Conservation (phyloP, 2,113 vertebrate species). For the Amblyopsis rosae region DNA sequence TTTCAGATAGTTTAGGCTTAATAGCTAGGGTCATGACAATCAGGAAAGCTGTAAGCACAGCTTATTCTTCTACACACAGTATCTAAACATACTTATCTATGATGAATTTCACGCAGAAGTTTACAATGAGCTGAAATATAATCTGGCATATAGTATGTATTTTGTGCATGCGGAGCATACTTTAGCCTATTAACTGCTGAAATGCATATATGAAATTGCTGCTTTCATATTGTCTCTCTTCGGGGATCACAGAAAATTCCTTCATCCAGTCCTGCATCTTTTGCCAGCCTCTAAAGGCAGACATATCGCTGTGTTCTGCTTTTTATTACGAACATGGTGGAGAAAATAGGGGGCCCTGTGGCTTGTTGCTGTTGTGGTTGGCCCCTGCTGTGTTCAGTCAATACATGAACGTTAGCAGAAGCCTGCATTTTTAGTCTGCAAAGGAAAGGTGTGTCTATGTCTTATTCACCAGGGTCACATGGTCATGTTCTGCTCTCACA, state of each 20-base stretch:
- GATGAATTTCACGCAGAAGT: too few relatives aligned
- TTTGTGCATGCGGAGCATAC: too few relatives aligned
- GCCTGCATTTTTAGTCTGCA: constrained; percentile 54
- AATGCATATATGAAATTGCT: not conserved
- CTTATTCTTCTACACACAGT: too few relatives aligned
- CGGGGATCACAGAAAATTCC: constrained; percentile 8
- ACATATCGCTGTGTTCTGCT: constrained; percentile 12
- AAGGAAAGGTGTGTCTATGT: constrained; percentile 66
- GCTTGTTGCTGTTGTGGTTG: constrained; percentile 36
- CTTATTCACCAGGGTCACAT: constrained; percentile 47
- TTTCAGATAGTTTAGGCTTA: too few relatives aligned
- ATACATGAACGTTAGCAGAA: constrained; percentile 26
- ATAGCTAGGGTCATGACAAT: too few relatives aligned
- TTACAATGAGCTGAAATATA: too few relatives aligned
- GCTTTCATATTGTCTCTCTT: constrained; percentile 8
- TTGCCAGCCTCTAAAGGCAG: constrained; percentile 6
- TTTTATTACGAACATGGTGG: constrained; percentile 23
- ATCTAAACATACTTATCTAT: too few relatives aligned
- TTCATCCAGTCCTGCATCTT: constrained; percentile 15
- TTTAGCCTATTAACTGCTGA: not conserved
- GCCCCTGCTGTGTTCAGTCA: constrained; percentile 29
- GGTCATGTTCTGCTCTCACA: constrained; percentile 28
- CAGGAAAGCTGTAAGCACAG: too few relatives aligned
- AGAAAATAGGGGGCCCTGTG: constrained; percentile 40
- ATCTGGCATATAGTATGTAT: too few relatives aligned